phyloP scores from a whole-genome alignment of 2,888 invertebrate genomes.

The Lomographa bimaculata region DNA sequence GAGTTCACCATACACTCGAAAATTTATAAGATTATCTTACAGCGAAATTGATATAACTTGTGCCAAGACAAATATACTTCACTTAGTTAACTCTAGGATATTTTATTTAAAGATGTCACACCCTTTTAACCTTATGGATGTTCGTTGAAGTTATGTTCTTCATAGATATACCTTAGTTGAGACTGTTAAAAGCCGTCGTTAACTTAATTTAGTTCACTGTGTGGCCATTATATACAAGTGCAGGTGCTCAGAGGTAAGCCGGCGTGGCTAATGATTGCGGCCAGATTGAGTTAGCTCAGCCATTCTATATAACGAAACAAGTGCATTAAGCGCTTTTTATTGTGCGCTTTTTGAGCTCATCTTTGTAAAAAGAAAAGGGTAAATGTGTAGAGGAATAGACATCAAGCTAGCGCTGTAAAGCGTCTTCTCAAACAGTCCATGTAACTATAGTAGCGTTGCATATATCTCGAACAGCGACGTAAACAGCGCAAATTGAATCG shows the following conservation, averaged over 20 bases:
- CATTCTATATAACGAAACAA: slow-evolving; percentile 1
- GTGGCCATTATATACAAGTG: slow-evolving; percentile 22
- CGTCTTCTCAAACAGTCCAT: slow-evolving; percentile 16
- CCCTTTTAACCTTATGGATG: too few relatives aligned
- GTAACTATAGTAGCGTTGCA: slow-evolving; percentile 7
- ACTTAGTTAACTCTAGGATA: too few relatives aligned
- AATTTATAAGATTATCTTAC: too few relatives aligned
- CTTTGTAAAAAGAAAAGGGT: slow-evolving; percentile 8
- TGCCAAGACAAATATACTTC: too few relatives aligned
- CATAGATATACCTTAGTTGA: too few relatives aligned
- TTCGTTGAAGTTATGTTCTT: too few relatives aligned
- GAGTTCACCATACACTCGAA: too few relatives aligned
- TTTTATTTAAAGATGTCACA: too few relatives aligned
- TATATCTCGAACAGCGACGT: slow-evolving; percentile 13
- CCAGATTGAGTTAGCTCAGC: slow-evolving; percentile 22
- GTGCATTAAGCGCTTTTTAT: slow-evolving; percentile 6
- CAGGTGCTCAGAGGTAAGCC: slow-evolving; percentile 30
- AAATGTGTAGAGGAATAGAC: slow-evolving; percentile 12
- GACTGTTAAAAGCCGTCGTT: slow-evolving; percentile 21
- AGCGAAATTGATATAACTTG: too few relatives aligned
- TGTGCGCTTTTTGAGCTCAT: neutral
- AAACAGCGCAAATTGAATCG: slow-evolving; percentile 25
- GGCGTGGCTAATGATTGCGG: slow-evolving; percentile 35
- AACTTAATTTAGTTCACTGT: slow-evolving; percentile 22
- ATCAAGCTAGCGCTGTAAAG: slow-evolving; percentile 3